These are phyloP conservation scores for Augiades crinisus DNA, from an alignment of 2,888 invertebrate genomes.

Conservation along the genomic window DNA sequence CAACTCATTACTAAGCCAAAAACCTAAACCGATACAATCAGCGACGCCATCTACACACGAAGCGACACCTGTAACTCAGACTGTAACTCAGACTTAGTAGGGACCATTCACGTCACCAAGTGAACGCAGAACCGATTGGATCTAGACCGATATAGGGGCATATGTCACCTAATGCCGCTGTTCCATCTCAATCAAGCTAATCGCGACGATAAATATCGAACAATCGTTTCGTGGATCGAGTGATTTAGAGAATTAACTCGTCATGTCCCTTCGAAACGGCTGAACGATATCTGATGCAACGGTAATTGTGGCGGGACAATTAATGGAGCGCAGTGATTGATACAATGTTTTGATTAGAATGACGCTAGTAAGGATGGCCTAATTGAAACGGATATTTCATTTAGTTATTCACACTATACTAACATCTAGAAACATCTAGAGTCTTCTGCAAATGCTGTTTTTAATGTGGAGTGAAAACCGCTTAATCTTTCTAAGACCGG, in stretches of 20 bases:
- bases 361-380: too few relatives aligned
- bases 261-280: slow-evolving; percentile 34
- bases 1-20: neutral
- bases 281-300: slow-evolving; percentile 11
- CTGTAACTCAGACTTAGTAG: slow-evolving; percentile 24
- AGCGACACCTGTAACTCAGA: slow-evolving; percentile 22
- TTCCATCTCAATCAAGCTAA: slow-evolving; percentile 63
- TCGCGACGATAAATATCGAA: slow-evolving; percentile 60
- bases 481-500: too few relatives aligned
- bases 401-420: too few relatives aligned
- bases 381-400: too few relatives aligned
- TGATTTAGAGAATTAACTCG: slow-evolving; percentile 52
- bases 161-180: slow-evolving; percentile 62
- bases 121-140: slow-evolving; percentile 13
- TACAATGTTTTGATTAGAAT: neutral
- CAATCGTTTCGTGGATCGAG: slow-evolving; percentile 47
- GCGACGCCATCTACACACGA: neutral
- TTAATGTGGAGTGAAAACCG: too few relatives aligned
- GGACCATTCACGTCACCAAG: slow-evolving; percentile 18
- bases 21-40: neutral
- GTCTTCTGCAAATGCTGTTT: too few relatives aligned
- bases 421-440: too few relatives aligned
- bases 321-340: slow-evolving; percentile 16
- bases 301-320: slow-evolving; percentile 11
- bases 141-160: slow-evolving; percentile 30